Base-by-base conservation (phyloP, 2,797 vertebrate species). In the Heteromormyrus szaboi region DNA sequence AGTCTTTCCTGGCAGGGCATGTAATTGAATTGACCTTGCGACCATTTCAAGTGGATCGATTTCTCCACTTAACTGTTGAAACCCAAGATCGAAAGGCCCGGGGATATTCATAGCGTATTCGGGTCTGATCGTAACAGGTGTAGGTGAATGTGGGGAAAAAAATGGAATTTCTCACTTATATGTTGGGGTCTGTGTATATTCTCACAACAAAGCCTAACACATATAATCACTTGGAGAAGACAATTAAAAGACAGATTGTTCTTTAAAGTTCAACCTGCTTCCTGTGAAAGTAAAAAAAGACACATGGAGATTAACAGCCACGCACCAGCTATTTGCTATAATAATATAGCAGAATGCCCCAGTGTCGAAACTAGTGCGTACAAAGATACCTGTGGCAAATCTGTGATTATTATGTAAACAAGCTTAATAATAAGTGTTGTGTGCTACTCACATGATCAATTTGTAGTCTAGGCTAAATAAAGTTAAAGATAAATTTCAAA, bases 1-100 rank as follows among this genome's bases (percentile, higher is more conserved):
- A 79, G 85, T 25, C 86, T 88, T 88, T 72, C 87, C 68, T 37
- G 87, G 68, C 68, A 79, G 5, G 68, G 14, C 12, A 17, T 88
- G 46, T 88, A 51, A 81, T 88, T 88, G 59, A 85, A 85, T 85
- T 54, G 84, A 85, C 84, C 84, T 53, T 51, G 51, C 25, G 87
- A 54, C 37, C 68, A 79, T 88, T 88, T 88, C 46, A 88, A 50
- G 68, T 81, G 22, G 46, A 88, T 88, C 46, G 68, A 81, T 88
- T 79, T 50, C 33, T 44, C 29, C n/a, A 51, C 33, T 33, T 81
- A 79, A 88, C 19, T 41, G 68, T 53, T 84, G 88, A 72, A 83
- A 88, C 33, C 29, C 25, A 56, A 86, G 51, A 56, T 37, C 85
- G 50, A 54, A 85, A 54, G 84, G 51, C 25, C 85, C 14, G 33